These are phyloP conservation scores for Amphipyra berbera DNA, from an alignment of 2,888 invertebrate species.

Conservation along the genomic window DNA sequence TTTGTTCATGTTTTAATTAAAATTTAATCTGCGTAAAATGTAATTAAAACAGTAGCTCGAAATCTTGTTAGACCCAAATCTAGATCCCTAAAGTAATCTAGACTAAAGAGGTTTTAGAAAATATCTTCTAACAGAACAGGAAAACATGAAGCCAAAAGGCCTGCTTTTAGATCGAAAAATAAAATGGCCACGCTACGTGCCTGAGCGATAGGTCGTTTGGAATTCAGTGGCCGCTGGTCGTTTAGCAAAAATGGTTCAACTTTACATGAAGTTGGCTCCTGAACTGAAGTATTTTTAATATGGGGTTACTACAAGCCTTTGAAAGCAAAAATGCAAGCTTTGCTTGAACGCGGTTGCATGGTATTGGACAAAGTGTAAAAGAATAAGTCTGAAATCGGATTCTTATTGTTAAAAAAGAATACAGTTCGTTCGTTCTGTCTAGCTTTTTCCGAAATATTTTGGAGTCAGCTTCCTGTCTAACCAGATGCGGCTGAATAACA, in stretches of 20 bases:
- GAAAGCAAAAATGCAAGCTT: slow-evolving; percentile 8
- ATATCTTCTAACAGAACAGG: too few species aligned
- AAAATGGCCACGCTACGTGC: slow-evolving; percentile 29
- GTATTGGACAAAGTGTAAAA: slow-evolving; percentile 1
- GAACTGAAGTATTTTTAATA: slow-evolving; percentile 38
- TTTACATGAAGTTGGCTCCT: slow-evolving; percentile 18
- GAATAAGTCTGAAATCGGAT: not conserved
- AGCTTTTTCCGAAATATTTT: too few species aligned
- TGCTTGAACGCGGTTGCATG: not conserved
- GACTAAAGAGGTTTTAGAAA: not conserved
- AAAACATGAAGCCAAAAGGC: too few species aligned
- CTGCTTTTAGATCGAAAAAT: slow-evolving; percentile 12
- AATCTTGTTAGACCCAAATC: not conserved
- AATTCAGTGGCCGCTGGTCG: slow-evolving; percentile 19
- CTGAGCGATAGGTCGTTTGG: slow-evolving; percentile 7
- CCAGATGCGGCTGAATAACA: too few species aligned
- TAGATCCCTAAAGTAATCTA: not conserved
- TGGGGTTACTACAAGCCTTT: slow-evolving; percentile 9
- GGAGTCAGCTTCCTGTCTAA: too few species aligned
- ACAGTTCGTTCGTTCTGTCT: too few species aligned
- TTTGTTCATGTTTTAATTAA: slow-evolving; percentile 17
- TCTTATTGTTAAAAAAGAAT: not conserved
- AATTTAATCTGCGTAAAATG: slow-evolving; percentile 22
- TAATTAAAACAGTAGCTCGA: slow-evolving; percentile 4
- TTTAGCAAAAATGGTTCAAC: slow-evolving; percentile 23